Conservation (phyloP, 1,140 invertebrate species). For the Pissodes strobi region DNA sequence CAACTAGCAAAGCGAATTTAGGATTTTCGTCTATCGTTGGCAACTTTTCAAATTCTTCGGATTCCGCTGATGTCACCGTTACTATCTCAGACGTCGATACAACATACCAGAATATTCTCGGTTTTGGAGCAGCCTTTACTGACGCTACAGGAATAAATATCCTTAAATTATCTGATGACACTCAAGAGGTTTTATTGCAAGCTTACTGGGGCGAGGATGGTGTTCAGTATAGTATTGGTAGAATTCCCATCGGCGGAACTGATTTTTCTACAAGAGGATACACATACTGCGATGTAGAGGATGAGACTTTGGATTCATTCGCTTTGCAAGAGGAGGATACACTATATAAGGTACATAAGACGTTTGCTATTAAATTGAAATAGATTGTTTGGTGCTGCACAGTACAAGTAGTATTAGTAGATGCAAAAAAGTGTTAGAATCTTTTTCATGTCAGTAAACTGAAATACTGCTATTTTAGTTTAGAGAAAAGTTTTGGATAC, state of each 20-base stretch:
- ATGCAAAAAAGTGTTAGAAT: too few species aligned
- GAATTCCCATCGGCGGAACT: slow-evolving; percentile 80
- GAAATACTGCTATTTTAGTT: too few species aligned
- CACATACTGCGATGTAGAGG: slow-evolving; percentile 68
- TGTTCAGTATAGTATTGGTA: slow-evolving; percentile 74
- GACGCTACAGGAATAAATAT: slow-evolving; percentile 38
- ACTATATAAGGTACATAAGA: too few species aligned
- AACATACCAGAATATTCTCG: slow-evolving; percentile 65
- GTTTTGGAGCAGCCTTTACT: slow-evolving; percentile 77
- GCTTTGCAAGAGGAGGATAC: slow-evolving; percentile 55
- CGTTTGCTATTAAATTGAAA: too few species aligned
- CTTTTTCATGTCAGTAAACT: too few species aligned
- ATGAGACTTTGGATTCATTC: slow-evolving; percentile 52
- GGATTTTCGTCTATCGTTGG: slow-evolving; percentile 56
- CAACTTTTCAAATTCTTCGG: slow-evolving; percentile 38
- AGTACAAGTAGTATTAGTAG: too few species aligned
- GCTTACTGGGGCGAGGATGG: slow-evolving; percentile 64
- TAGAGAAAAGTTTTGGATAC: too few species aligned
- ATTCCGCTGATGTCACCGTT: slow-evolving; percentile 30
- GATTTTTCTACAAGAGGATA: slow-evolving; percentile 77
- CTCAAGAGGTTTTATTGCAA: slow-evolving; percentile 26
- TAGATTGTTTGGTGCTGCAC: too few species aligned
- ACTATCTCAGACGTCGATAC: slow-evolving; percentile 46
- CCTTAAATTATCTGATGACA: slow-evolving; percentile 6
- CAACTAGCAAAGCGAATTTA: slow-evolving; percentile 61